These are phyloP conservation scores for Gobio occitaniae DNA, from an alignment of 2,797 vertebrate genomes.

Conservation along the genomic window DNA sequence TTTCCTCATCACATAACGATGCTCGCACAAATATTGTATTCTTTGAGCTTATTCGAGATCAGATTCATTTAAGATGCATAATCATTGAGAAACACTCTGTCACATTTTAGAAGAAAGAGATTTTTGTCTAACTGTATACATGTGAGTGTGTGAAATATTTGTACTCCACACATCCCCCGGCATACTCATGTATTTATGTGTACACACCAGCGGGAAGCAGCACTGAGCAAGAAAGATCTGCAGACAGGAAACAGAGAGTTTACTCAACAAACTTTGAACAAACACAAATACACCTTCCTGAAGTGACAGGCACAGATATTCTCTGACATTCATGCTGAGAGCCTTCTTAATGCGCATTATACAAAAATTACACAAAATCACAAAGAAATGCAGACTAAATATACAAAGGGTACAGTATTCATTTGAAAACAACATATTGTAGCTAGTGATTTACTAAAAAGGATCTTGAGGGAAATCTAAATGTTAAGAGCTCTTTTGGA, in stretches of 20 bases:
- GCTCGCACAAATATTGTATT: background rate
- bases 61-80: background rate
- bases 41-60: background rate
- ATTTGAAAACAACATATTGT: background rate
- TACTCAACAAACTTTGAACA: slow-evolving; percentile 33
- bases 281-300: slow-evolving; percentile 29
- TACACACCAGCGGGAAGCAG: slow-evolving; percentile 19
- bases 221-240: slow-evolving; percentile 1
- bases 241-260: slow-evolving; percentile 26
- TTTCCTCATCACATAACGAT: background rate
- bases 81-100: background rate
- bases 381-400: background rate
- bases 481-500: background rate
- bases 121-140: background rate
- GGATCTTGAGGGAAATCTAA: background rate
- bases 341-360: background rate
- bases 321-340: background rate
- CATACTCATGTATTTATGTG: slow-evolving; percentile 8
- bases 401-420: background rate
- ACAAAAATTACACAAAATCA: background rate
- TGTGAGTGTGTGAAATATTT: background rate
- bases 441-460: background rate
- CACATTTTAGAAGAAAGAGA: background rate
- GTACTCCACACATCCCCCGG: background rate
- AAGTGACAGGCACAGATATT: background rate